These are phyloP conservation scores for Caradrina kadenii DNA, from an alignment of 2,888 invertebrate genomes.

Conservation along the genomic window DNA sequence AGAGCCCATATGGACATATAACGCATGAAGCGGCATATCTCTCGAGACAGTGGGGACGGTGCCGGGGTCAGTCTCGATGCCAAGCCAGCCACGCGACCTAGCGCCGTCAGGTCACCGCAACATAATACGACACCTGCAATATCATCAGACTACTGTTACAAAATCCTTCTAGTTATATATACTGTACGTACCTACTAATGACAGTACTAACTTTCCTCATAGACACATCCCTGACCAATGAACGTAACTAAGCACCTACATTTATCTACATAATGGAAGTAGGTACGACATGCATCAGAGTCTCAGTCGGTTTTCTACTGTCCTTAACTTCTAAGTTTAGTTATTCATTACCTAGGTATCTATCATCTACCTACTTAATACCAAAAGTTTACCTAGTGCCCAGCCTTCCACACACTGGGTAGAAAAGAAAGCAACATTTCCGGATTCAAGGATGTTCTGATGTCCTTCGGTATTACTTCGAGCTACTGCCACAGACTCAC, in stretches of 20 bases:
- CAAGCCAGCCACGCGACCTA: constrained; percentile 98
- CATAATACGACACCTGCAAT: constrained; percentile 94
- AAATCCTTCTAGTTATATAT: background rate
- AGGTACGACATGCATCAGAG: background rate
- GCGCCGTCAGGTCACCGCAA: constrained; percentile 95
- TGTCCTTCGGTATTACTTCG: constrained; percentile 96
- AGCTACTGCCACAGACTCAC: constrained; percentile 97
- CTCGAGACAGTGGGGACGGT: constrained; percentile 98
- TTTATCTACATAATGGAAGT: too few species aligned
- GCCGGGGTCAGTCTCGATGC: constrained; percentile 97
- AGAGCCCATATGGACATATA: constrained; percentile 98
- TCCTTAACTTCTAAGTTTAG: too few species aligned
- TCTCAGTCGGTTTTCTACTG: background rate
- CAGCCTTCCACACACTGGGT: constrained; percentile 98
- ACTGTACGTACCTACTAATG: background rate
- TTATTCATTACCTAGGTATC: too few species aligned
- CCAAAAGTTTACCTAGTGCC: constrained; percentile 92
- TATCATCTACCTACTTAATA: background rate
- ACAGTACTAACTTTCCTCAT: background rate
- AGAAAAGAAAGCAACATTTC: constrained; percentile 98
- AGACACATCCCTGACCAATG: background rate
- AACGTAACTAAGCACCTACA: too few species aligned
- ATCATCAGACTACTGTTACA: background rate
- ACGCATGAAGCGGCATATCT: constrained; percentile 99
- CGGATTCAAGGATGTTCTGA: constrained; percentile 97